Conservation (phyloP, 2,113 vertebrate species). For the Bucco capensis region DNA sequence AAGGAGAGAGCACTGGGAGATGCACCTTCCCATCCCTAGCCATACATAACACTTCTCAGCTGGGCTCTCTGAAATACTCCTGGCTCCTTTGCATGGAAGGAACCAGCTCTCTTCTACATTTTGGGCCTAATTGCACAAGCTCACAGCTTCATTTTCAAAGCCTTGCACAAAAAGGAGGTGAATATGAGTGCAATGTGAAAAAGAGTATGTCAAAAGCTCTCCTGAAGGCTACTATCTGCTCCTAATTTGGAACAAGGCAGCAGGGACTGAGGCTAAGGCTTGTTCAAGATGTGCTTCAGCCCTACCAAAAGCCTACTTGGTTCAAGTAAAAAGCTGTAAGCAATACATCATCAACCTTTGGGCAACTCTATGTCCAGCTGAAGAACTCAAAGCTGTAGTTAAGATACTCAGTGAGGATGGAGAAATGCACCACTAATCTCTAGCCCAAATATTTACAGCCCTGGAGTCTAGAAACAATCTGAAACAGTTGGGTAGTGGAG, state of each 20-base stretch:
- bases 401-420: not conserved
- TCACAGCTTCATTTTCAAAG: not conserved
- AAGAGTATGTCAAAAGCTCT: not conserved
- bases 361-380: conserved; percentile 15
- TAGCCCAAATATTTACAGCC: conserved; percentile 53
- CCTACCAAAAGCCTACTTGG: conserved; percentile 9
- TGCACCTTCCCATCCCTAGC: not conserved
- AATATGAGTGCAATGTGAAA: not conserved
- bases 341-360: conserved; percentile 17
- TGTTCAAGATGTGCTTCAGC: not conserved
- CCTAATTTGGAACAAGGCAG: conserved; percentile 1
- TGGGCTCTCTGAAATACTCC: not conserved
- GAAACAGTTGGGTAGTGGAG: not conserved
- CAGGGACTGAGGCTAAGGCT: not conserved
- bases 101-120: not conserved
- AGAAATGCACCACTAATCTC: conserved; percentile 24
- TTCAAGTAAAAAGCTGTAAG: conserved; percentile 40
- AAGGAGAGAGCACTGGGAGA: not conserved
- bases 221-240: not conserved
- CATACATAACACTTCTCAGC: not conserved
- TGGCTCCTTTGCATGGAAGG: not conserved
- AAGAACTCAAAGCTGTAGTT: conserved; percentile 36
- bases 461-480: not conserved
- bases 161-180: not conserved
- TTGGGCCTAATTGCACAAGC: not conserved